These are phyloP conservation scores for Nasonovia ribisnigri DNA, from an alignment of 2,888 invertebrate genomes.

Conservation along the genomic window DNA sequence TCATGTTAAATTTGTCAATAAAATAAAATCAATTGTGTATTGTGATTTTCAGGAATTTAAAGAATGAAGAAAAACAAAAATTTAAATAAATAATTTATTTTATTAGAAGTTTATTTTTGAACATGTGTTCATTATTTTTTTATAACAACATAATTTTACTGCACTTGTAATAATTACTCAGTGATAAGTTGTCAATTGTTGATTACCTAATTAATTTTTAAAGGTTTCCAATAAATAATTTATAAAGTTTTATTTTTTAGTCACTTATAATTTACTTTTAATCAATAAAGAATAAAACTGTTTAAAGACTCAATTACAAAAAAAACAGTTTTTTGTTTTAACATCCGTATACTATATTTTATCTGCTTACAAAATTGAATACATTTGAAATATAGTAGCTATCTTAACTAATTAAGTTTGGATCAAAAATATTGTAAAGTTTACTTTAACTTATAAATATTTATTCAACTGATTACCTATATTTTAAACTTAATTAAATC, in stretches of 20 bases:
- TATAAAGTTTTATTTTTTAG: neutral
- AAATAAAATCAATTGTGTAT: slow-evolving; percentile 5
- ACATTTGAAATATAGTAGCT: neutral
- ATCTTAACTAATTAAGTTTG: neutral
- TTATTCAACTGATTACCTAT: neutral
- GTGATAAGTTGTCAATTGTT: slow-evolving; percentile 18
- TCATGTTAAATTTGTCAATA: neutral
- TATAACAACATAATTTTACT: neutral
- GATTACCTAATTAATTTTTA: slow-evolving; percentile 7
- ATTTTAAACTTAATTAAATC: slow-evolving; percentile 20
- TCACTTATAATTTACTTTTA: neutral
- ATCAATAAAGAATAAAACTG: neutral
- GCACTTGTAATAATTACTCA: neutral
- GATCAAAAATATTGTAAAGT: neutral
- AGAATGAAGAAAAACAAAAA: neutral
- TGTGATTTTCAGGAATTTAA: neutral
- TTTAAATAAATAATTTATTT: neutral
- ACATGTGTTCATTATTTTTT: slow-evolving; percentile 21
- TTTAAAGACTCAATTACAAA: neutral
- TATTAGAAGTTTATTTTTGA: neutral
- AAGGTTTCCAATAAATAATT: slow-evolving; percentile 6
- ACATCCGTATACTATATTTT: neutral
- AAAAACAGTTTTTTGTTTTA: neutral
- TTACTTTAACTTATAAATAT: neutral
- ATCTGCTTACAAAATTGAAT: neutral